phyloP scores from a whole-genome alignment of 1,140 invertebrate species.

The Pygmarrhopalites habei region DNA sequence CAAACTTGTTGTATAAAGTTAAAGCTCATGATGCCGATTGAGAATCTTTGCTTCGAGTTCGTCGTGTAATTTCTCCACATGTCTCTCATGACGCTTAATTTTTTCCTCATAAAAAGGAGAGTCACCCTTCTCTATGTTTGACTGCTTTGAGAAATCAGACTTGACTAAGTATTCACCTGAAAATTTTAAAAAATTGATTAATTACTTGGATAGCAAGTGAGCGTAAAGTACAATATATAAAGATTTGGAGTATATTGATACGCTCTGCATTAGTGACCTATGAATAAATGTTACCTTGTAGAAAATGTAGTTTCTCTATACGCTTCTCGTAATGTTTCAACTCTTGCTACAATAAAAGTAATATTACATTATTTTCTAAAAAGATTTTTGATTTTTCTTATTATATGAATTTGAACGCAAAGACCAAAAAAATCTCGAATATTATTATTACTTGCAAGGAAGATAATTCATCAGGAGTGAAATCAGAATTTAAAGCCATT shows the following conservation, averaged over 20 bases:
- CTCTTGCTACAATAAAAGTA: constrained; percentile 48
- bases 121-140: constrained; percentile 50
- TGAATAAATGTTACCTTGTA: no score
- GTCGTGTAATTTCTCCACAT: constrained; percentile 77
- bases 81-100: constrained; percentile 71
- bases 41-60: constrained; percentile 71
- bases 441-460: constrained; percentile 63
- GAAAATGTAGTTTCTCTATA: constrained; percentile 69
- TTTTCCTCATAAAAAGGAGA: constrained; percentile 58
- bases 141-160: constrained; percentile 39
- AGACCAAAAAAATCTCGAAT: no score
- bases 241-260: no score
- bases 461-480: constrained; percentile 68
- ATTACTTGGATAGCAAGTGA: no score
- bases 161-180: constrained; percentile 63
- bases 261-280: no score
- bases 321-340: constrained; percentile 79
- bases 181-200: no score
- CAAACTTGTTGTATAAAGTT: no score
- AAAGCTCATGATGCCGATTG: constrained; percentile 52
- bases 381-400: no score
- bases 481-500: constrained; percentile 67
- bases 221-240: no score
- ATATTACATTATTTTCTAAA: neutral
- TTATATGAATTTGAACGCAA: no score